Base-by-base conservation (phyloP, 2,797 vertebrate genomes). In the Cirrhinus molitorella region DNA sequence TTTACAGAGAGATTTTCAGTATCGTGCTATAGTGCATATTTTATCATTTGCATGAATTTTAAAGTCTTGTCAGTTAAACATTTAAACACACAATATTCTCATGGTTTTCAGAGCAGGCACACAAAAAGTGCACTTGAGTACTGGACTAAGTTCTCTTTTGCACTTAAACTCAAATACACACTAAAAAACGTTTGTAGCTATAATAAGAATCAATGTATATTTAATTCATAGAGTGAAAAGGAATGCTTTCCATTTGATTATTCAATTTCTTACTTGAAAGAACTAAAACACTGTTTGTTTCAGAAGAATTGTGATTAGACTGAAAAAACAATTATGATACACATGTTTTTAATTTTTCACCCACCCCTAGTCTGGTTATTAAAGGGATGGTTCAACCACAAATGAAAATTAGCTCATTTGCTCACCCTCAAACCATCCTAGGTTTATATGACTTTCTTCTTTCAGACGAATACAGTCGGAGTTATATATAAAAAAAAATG, bases 111-210 rank as follows among this genome's bases (percentile, higher is more conserved):
- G 49, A 14, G 4, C 3, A 0, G 13, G 17, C 67, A 47, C 8
- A 25, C 43, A 47, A 23, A 51, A 72, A 17, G 23, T 2, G 25
- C 2, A 5, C 23, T 10, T 19, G 43, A 47, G 21, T 14, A 45
- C 19, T 67, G 21, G 21, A 57, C 19, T 34, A 37, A 66, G 21
- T 51, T 72, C 16, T 70, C 16, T 72, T 72, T 31, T 23, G 12
- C n/a, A 28, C 65, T 65, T 57, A 28, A 61, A 31, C 66, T 67
- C 19, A 68, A 68, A 68, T 23, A 68, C 65, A 67, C 12, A n/a
- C 34, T 34, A 4, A 34, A 34, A 2, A 34, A 34, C 40, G 9
- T 43, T 11, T 43, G 1, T 43, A 43, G 40, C 9, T 2, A 9
- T 43, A 10, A 43, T 43, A 43, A 43, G 40, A 43, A 43, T 43